Conservation (phyloP, 2,797 vertebrate species). For the Onychomys leucogaster region DNA sequence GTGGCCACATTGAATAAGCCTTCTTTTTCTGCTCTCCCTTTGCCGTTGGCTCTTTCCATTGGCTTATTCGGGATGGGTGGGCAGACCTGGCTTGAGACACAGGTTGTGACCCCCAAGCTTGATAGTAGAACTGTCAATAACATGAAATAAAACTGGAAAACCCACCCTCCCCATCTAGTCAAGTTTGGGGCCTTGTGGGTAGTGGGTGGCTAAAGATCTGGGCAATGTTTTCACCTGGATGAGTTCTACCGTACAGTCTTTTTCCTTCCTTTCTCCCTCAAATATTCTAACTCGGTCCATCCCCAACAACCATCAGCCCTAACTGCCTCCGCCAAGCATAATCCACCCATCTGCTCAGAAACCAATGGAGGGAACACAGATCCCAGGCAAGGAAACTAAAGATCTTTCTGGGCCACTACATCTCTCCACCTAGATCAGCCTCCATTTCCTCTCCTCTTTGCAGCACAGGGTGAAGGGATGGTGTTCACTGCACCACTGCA, state of each 20-base stretch:
- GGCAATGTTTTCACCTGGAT: background rate
- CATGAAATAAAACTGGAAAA: background rate
- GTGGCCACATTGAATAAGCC: no score
- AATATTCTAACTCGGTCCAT: background rate
- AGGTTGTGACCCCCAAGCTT: background rate
- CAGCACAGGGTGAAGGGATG: background rate
- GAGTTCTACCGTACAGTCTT: background rate
- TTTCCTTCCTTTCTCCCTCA: background rate
- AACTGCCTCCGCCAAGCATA: background rate
- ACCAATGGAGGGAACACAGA: background rate
- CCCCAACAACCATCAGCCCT: background rate
- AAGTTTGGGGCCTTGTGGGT: background rate
- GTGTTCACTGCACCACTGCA: background rate
- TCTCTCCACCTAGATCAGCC: background rate
- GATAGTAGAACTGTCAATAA: background rate
- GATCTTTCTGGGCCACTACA: background rate
- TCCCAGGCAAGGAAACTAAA: background rate
- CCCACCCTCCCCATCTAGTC: background rate
- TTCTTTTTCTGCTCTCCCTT: background rate
- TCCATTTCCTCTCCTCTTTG: background rate
- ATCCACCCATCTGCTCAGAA: conserved; percentile 2
- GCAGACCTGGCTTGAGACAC: background rate
- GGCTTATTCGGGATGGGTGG: background rate
- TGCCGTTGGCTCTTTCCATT: background rate
- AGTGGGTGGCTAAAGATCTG: background rate